These are phyloP conservation scores for Acleris sparsana DNA, from an alignment of 2,888 invertebrate species.

Conservation along the genomic window DNA sequence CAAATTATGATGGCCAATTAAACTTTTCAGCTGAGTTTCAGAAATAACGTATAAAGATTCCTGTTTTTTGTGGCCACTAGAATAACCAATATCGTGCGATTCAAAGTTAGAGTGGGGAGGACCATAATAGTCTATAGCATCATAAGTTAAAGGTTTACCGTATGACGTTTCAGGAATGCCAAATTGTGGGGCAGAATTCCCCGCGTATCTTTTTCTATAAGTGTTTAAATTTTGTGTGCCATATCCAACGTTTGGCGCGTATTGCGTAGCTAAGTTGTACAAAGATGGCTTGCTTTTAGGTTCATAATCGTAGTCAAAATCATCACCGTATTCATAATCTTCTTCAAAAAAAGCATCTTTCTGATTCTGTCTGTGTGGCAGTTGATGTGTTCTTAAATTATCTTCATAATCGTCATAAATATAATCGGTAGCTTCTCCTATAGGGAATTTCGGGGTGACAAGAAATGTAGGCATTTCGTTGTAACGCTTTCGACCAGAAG, in stretches of 20 bases:
- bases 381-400: slow-evolving; percentile 38
- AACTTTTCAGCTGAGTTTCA: slow-evolving; percentile 64
- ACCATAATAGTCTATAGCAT: slow-evolving; percentile 34
- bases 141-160: slow-evolving; percentile 22
- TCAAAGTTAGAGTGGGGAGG: slow-evolving; percentile 12
- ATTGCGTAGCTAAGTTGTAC: slow-evolving; percentile 39
- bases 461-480: slow-evolving; percentile 51
- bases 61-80: slow-evolving; percentile 23
- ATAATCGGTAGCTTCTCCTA: slow-evolving; percentile 54
- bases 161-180: slow-evolving; percentile 27
- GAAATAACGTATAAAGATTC: slow-evolving; percentile 75
- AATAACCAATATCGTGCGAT: slow-evolving; percentile 38
- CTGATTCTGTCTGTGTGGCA: slow-evolving; percentile 44
- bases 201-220: slow-evolving; percentile 41
- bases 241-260: slow-evolving; percentile 47
- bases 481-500: slow-evolving; percentile 24
- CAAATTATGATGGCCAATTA: slow-evolving; percentile 66
- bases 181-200: slow-evolving; percentile 35
- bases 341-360: slow-evolving; percentile 49
- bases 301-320: slow-evolving; percentile 51
- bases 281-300: slow-evolving; percentile 42
- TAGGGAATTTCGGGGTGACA: slow-evolving; percentile 51
- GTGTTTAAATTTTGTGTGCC: slow-evolving; percentile 46
- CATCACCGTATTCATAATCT: slow-evolving; percentile 51
- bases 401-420: slow-evolving; percentile 47